Conservation (phyloP, 2,797 vertebrate species). For the Eutrigla gurnardus region DNA sequence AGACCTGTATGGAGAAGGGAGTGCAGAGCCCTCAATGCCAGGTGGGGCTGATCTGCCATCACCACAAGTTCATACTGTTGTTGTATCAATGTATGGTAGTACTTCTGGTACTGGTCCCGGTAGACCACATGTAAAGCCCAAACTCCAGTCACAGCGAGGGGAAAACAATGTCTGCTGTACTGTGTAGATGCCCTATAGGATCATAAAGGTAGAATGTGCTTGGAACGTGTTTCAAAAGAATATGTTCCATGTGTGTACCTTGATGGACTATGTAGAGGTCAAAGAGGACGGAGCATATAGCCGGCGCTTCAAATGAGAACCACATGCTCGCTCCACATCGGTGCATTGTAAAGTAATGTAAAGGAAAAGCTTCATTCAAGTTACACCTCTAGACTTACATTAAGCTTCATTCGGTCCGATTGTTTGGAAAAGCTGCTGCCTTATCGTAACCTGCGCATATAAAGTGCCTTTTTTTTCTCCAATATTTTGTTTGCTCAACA, state of each 20-base stretch:
- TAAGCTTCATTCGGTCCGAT: not conserved
- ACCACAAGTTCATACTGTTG: not conserved
- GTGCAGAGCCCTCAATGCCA: conserved; percentile 24
- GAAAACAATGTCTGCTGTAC: not conserved
- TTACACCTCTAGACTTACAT: not conserved
- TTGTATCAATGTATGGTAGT: conserved; percentile 4
- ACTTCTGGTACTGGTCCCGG: not conserved
- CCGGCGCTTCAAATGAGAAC: conserved; percentile 70
- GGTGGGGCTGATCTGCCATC: conserved; percentile 56
- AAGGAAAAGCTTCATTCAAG: conserved; percentile 32
- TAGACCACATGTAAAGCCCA: not conserved
- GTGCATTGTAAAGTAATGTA: conserved; percentile 35
- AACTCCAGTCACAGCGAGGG: not conserved
- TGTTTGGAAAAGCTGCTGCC: not conserved
- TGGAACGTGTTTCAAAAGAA: conserved; percentile 53
- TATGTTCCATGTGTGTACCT: conserved; percentile 77
- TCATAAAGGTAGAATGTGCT: conserved; percentile 14
- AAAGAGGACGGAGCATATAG: conserved; percentile 47
- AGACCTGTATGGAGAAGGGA: conserved; percentile 72
- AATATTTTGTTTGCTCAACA: not conserved
- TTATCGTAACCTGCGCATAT: not conserved
- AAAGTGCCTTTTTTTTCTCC: not conserved
- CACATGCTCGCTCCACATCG: conserved; percentile 71
- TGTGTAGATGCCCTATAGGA: not conserved
- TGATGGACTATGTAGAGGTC: conserved; percentile 62